phyloP scores from a whole-genome alignment of 2,888 invertebrate species.

The Galeopsomyia nigrocyanea region DNA sequence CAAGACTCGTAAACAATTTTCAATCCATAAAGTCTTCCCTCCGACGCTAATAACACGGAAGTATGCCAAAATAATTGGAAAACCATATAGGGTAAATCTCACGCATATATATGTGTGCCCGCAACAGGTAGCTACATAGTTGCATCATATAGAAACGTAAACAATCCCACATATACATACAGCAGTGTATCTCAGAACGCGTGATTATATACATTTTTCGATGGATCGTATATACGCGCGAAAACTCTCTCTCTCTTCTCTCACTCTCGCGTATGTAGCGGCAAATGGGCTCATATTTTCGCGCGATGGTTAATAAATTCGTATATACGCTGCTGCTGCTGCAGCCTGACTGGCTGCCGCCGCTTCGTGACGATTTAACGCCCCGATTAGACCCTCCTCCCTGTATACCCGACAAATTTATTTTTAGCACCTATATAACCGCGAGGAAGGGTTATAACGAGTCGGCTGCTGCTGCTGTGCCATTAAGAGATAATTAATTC shows the following conservation, averaged over 20 bases:
- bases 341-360: not conserved
- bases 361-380: slow-evolving; percentile 38
- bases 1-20: too few relatives aligned
- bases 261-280: slow-evolving; percentile 47
- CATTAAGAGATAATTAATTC: slow-evolving; percentile 49
- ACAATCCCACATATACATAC: too few relatives aligned
- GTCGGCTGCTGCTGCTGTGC: slow-evolving; percentile 19
- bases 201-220: slow-evolving; percentile 1
- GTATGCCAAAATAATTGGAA: too few relatives aligned
- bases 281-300: slow-evolving; percentile 57
- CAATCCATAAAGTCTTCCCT: too few relatives aligned
- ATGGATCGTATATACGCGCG: not conserved
- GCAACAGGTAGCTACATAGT: too few relatives aligned
- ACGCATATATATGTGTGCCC: too few relatives aligned
- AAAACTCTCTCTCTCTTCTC: too few relatives aligned
- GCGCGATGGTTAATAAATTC: slow-evolving; percentile 57
- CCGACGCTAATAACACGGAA: too few relatives aligned
- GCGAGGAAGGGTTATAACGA: slow-evolving; percentile 5
- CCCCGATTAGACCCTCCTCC: slow-evolving; percentile 23
- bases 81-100: too few relatives aligned
- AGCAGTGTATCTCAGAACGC: too few relatives aligned
- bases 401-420: slow-evolving; percentile 43
- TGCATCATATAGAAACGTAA: too few relatives aligned
- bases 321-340: slow-evolving; percentile 30
- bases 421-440: slow-evolving; percentile 43